Conservation (phyloP, 2,113 vertebrate genomes). For the Mirza zaza region DNA sequence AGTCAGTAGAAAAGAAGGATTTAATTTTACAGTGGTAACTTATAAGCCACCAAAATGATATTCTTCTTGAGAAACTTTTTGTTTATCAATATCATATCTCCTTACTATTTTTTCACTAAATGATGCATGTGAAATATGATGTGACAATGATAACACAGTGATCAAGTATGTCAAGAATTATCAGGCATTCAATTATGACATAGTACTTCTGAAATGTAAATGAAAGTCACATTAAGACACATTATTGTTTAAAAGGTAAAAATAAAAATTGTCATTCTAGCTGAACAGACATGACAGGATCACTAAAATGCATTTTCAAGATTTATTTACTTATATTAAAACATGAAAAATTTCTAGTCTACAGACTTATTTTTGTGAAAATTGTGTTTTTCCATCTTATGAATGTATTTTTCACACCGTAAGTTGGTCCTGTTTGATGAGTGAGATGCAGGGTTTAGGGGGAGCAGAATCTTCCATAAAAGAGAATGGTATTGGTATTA, state of each 20-base stretch:
- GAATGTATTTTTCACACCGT: neutral
- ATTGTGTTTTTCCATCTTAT: neutral
- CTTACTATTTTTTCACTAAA: neutral
- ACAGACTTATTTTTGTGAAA: neutral
- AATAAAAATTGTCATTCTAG: neutral
- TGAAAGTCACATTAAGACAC: neutral
- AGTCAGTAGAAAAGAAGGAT: neutral
- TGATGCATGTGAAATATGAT: neutral
- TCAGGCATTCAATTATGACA: neutral
- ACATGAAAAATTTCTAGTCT: neutral
- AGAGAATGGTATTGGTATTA: constrained; percentile 82
- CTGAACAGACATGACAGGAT: neutral
- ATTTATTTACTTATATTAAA: neutral
- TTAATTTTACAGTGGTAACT: neutral
- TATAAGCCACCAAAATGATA: neutral
- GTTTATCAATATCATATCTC: neutral
- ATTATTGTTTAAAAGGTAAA: neutral
- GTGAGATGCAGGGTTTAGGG: constrained; percentile 70
- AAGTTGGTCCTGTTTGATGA: neutral
- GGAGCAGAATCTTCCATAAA: constrained; percentile 81
- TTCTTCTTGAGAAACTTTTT: neutral
- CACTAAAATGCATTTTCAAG: neutral
- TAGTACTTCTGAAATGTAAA: constrained; percentile 1
- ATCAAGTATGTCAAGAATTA: neutral
- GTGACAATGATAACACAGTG: neutral